Evolutionary conservation across 2,888 invertebrate genomes (phyloP).

Genomic region (Thyatira batis): DNA sequence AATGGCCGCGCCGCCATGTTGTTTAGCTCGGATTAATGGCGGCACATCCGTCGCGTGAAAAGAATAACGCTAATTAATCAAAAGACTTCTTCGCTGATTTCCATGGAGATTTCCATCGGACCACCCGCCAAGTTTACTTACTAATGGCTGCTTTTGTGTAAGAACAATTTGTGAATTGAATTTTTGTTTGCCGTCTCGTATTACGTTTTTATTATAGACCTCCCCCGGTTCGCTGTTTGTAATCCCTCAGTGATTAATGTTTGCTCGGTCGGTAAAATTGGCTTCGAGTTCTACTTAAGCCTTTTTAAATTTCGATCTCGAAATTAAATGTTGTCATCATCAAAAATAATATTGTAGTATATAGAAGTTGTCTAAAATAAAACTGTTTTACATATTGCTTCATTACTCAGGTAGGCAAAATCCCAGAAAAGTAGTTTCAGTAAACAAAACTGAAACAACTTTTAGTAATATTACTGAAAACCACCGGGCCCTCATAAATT

Average conservation of each 20-base stretch:
- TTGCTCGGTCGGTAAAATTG: slow-evolving; percentile 44
- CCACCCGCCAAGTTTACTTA: slow-evolving; percentile 64
- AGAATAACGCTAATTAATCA: slow-evolving; percentile 82
- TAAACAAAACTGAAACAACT: slow-evolving; percentile 15
- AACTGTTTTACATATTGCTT: too few relatives aligned
- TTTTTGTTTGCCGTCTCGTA: slow-evolving; percentile 62
- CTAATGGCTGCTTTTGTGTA: slow-evolving; percentile 73
- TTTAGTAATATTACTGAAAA: slow-evolving; percentile 19
- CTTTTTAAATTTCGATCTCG: slow-evolving; percentile 25
- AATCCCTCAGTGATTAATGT: slow-evolving; percentile 66
- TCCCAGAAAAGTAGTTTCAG: too few relatives aligned
- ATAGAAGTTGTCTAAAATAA: too few relatives aligned
- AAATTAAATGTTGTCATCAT: too few relatives aligned
- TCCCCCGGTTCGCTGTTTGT: slow-evolving; percentile 41
- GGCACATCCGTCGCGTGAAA: slow-evolving; percentile 62
- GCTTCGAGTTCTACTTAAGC: slow-evolving; percentile 15
- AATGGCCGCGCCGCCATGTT: slow-evolving; percentile 63
- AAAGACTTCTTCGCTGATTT: slow-evolving; percentile 75
- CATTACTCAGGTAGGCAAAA: too few relatives aligned
- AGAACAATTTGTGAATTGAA: slow-evolving; percentile 62
- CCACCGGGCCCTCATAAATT: background rate
- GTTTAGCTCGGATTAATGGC: slow-evolving; percentile 69
- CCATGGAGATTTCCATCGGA: slow-evolving; percentile 69
- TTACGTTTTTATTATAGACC: slow-evolving; percentile 53
- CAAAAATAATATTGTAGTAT: too few relatives aligned